Conservation (phyloP, 2,888 invertebrate species). For the Drosophila macrothrix region DNA sequence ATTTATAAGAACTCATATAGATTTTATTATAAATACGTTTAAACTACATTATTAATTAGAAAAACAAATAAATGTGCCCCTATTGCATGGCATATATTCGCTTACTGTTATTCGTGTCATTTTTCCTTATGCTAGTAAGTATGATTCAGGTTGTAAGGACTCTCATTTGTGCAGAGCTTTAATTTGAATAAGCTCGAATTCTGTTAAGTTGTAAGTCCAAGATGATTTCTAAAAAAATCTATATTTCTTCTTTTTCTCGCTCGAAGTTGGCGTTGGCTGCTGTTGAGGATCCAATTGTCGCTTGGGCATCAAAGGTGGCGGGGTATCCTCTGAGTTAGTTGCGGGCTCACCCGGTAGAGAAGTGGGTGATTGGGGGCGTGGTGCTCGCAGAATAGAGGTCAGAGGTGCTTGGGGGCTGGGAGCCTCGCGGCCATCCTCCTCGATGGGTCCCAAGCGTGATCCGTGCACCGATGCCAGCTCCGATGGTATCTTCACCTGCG, state of each 20-base stretch:
- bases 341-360: neutral
- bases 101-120: conserved; percentile 59
- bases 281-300: conserved; percentile 56
- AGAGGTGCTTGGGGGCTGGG: conserved; percentile 37
- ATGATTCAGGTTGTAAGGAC: conserved; percentile 47
- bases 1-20: conserved; percentile 11
- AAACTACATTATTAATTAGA: conserved; percentile 29
- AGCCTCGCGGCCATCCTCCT: conserved; percentile 67
- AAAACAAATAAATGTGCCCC: conserved; percentile 26
- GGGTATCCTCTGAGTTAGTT: conserved; percentile 22
- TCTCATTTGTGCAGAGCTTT: conserved; percentile 12
- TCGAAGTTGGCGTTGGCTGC: conserved; percentile 42
- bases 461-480: conserved; percentile 81
- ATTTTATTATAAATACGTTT: conserved; percentile 34
- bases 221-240: conserved; percentile 68
- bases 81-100: conserved; percentile 45
- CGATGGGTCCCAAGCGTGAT: conserved; percentile 78
- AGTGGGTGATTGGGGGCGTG: conserved; percentile 68
- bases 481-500: conserved; percentile 77
- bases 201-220: neutral
- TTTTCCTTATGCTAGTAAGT: conserved; percentile 45
- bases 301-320: conserved; percentile 79
- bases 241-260: conserved; percentile 77
- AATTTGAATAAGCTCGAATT: neutral
- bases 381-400: conserved; percentile 68